A percentile compares a stretch with the other conserved stretches of the same genome.
Conservation (phyloP, 2,113 vertebrate genomes). For the Paradisaea rubra region DNA sequence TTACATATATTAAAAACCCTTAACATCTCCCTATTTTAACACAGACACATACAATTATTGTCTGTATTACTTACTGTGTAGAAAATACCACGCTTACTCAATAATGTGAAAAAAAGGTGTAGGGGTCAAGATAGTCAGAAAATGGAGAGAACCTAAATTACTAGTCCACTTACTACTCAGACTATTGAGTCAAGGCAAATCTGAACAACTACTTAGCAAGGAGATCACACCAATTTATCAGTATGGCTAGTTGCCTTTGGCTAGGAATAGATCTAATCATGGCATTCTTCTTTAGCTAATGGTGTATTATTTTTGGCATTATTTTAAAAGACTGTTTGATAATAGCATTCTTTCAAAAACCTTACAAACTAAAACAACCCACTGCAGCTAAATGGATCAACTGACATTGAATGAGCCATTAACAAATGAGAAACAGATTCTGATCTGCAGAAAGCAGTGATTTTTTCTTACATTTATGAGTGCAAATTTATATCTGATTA, state of each 20-base stretch:
- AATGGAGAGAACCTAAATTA: neutral
- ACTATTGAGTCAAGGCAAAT: neutral
- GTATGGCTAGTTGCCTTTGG: neutral
- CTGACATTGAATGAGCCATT: neutral
- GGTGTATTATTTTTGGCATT: neutral
- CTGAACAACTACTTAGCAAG: neutral
- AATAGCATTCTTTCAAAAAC: neutral
- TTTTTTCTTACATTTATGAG: neutral
- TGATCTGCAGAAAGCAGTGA: neutral
- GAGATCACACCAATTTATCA: neutral
- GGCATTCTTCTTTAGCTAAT: neutral
- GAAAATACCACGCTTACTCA: neutral
- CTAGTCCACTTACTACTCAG: neutral
- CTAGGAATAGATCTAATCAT: neutral
- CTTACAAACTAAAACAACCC: neutral
- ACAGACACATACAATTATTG: neutral
- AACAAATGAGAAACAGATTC: neutral
- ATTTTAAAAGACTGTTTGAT: neutral
- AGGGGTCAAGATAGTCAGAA: neutral
- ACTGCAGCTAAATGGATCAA: neutral
- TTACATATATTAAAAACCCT: neutral
- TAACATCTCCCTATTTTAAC: neutral
- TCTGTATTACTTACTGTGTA: neutral
- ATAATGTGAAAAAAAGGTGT: neutral
- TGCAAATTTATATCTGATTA: neutral